Evolutionary conservation across 2,113 vertebrate species (phyloP).

Genomic region (Psammodynastes pulverulentus): DNA sequence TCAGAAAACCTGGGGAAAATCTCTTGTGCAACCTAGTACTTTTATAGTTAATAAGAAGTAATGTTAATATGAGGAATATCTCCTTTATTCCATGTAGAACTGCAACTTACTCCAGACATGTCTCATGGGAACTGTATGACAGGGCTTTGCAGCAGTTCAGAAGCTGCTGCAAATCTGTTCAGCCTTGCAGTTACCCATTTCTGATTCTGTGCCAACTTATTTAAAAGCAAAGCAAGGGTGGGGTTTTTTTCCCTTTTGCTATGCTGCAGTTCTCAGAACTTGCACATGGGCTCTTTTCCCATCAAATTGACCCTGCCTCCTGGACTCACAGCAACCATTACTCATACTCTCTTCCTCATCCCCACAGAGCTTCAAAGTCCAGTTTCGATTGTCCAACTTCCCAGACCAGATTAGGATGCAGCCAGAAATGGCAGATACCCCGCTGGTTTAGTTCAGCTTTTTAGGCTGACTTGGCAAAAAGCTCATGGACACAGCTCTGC

Average conservation of each 20-base stretch:
- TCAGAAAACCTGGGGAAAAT: neutral
- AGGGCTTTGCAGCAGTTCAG: neutral
- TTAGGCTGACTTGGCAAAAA: neutral
- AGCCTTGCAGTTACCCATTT: neutral
- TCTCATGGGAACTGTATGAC: neutral
- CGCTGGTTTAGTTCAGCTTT: neutral
- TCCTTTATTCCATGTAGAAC: neutral
- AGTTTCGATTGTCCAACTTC: neutral
- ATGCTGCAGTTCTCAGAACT: neutral
- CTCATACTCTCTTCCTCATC: neutral
- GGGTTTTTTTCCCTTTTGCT: neutral
- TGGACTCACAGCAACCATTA: neutral
- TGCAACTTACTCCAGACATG: neutral
- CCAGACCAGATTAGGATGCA: neutral
- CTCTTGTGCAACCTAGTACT: neutral
- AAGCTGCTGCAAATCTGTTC: neutral
- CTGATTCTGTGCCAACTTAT: neutral
- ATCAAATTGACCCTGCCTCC: neutral
- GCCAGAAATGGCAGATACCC: neutral
- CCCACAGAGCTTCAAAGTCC: neutral
- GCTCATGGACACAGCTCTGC: neutral
- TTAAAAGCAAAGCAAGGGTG: neutral
- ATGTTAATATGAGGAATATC: neutral
- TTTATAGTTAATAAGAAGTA: neutral
- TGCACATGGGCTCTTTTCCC: neutral